Conservation (phyloP, 2,797 vertebrate genomes). For the Echiichthys vipera region DNA sequence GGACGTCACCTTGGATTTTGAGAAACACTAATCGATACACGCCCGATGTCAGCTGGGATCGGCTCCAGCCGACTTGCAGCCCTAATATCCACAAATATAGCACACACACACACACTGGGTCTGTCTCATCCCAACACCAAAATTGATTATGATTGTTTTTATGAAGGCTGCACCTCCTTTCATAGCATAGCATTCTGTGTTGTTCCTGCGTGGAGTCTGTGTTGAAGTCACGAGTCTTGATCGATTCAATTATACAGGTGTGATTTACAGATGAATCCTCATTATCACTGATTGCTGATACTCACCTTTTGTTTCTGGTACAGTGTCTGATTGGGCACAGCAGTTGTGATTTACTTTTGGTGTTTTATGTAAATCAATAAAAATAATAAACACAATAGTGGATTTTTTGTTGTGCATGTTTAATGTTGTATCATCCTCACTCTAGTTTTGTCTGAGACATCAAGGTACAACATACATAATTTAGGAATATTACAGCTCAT, state of each 20-base stretch:
- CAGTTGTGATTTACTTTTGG: slow-evolving; percentile 6
- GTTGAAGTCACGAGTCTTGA: neutral
- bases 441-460: slow-evolving; percentile 36
- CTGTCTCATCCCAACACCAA: neutral
- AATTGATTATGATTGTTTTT: neutral
- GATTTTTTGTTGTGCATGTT: slow-evolving; percentile 66
- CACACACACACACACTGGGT: neutral
- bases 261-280: neutral
- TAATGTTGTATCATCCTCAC: slow-evolving; percentile 30
- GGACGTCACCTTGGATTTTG: no score
- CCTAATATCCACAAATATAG: no score
- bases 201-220: neutral
- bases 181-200: neutral
- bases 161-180: neutral
- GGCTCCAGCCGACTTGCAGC: no score
- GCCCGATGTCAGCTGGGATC: no score
- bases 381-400: slow-evolving; percentile 17
- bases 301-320: neutral
- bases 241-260: neutral
- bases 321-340: neutral
- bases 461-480: slow-evolving; percentile 37
- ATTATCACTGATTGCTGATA: neutral
- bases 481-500: slow-evolving; percentile 64
- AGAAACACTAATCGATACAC: no score
- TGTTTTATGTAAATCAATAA: slow-evolving; percentile 33